Conservation (phyloP, 2,113 vertebrate genomes). For the Thryonomys swinderianus region DNA sequence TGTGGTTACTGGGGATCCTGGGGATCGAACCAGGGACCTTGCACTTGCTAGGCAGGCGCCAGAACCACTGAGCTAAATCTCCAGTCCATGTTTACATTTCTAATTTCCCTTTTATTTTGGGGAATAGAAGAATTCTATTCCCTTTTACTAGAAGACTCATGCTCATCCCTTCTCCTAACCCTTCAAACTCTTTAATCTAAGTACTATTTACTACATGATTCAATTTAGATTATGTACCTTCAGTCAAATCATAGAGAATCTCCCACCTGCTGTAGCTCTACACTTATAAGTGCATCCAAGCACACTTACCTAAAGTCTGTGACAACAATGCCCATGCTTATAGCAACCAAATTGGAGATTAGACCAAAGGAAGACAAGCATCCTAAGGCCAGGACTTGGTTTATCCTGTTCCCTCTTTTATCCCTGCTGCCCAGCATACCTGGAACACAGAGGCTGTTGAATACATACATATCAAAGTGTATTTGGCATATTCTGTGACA, state of each 20-base stretch:
- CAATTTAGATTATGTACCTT: not conserved
- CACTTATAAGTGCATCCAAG: not conserved
- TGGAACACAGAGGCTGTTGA: not conserved
- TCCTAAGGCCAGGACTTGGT: not conserved
- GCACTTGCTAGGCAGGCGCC: too few relatives aligned
- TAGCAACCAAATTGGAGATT: not conserved
- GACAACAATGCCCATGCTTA: not conserved
- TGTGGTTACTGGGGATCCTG: too few relatives aligned
- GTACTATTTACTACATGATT: not conserved
- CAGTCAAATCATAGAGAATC: not conserved
- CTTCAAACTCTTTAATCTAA: not conserved
- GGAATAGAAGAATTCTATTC: not conserved
- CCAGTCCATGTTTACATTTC: too few relatives aligned
- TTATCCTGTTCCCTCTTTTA: not conserved
- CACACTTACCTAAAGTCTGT: not conserved
- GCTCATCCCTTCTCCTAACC: accelerated
- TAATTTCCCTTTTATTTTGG: not conserved
- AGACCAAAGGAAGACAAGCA: not conserved
- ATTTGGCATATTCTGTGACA: not conserved
- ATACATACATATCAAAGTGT: not conserved
- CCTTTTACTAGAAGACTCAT: not conserved
- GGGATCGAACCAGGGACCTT: too few relatives aligned
- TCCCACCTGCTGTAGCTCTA: too few relatives aligned
- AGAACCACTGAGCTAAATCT: too few relatives aligned
- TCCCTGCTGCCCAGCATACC: not conserved